Evolutionary conservation across 2,888 invertebrate genomes (phyloP).

Genomic region (Pinctada fucata): DNA sequence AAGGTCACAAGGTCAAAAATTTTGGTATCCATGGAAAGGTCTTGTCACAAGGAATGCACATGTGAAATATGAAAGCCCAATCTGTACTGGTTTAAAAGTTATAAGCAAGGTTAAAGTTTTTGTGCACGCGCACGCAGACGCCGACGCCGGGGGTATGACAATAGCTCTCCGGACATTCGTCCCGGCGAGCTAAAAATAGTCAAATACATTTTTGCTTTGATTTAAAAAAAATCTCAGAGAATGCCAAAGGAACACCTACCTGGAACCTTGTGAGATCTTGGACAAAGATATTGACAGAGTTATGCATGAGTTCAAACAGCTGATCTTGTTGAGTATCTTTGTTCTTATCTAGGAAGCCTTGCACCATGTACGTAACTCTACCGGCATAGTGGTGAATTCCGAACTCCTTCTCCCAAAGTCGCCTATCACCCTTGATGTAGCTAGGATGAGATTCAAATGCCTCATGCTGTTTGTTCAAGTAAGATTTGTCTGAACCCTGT

Average conservation of each 20-base stretch:
- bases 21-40: no score
- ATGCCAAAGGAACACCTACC: constrained; percentile 46
- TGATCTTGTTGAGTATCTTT: constrained; percentile 72
- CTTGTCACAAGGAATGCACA: no score
- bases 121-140: no score
- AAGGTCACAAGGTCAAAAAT: no score
- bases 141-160: no score
- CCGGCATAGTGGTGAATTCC: constrained; percentile 71
- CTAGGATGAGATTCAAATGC: constrained; percentile 61
- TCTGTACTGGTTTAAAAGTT: no score
- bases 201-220: neutral
- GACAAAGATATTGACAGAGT: constrained; percentile 66
- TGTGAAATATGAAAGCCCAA: no score
- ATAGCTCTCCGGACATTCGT: no score
- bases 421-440: constrained; percentile 69
- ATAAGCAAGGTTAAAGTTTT: no score
- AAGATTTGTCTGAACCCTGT: constrained; percentile 69
- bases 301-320: constrained; percentile 71
- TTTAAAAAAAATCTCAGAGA: neutral
- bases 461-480: constrained; percentile 68
- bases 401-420: constrained; percentile 69
- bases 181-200: no score
- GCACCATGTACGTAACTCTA: constrained; percentile 62
- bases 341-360: constrained; percentile 71
- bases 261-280: constrained; percentile 71